Base-by-base conservation (phyloP, 2,113 vertebrate genomes). In the Actenoides lindsayi region DNA sequence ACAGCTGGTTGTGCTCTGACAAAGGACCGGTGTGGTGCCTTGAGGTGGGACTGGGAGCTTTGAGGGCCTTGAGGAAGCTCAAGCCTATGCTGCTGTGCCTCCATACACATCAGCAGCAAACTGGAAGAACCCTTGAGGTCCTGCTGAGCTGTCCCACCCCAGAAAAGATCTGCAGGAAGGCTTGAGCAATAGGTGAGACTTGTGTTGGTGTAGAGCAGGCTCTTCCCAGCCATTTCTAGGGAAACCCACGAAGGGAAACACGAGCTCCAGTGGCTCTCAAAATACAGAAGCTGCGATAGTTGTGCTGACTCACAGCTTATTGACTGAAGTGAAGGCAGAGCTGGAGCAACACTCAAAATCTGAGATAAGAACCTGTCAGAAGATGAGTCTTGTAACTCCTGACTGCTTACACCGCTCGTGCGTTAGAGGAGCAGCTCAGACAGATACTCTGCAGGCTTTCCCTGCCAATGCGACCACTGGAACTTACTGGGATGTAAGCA, bases 281-380 rank as follows among this genome's bases (percentile, higher is more conserved):
- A 10, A 4, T 33, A 28, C 59, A 92, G 88, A 48, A 94, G 83
- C 59, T 83, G 89, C 95, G 79, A 94, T 89, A 91, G 74, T 76
- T 60, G 73, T 78, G 96, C 83, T 97, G 96, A 96, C 92, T 96
- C 93, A 90, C 10, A 71, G 88, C 68, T 92, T 93, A 92, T 93
- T 89, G 92, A 94, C 90, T 93, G 92, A 67, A 93, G 95, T n/a
- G 71, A 90, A 94, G 92, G 94, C 90, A 64, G 92, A 94, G 96
- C 95, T 89, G 13, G 80, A 96, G 69, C 83, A 83, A 81, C 88
- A 78, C 93, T 97, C 96, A 4, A 87, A 94, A 89, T 94, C 94
- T 87, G 89, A 94, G 96, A 96, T 95, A 95, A 95, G 94, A 93
- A 89, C 87, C 84, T 95, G 96, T 96, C 95, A 94, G 94, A 79